Base-by-base conservation (phyloP, 2,113 vertebrate genomes). In the Dicerorhinus sumatrensis region DNA sequence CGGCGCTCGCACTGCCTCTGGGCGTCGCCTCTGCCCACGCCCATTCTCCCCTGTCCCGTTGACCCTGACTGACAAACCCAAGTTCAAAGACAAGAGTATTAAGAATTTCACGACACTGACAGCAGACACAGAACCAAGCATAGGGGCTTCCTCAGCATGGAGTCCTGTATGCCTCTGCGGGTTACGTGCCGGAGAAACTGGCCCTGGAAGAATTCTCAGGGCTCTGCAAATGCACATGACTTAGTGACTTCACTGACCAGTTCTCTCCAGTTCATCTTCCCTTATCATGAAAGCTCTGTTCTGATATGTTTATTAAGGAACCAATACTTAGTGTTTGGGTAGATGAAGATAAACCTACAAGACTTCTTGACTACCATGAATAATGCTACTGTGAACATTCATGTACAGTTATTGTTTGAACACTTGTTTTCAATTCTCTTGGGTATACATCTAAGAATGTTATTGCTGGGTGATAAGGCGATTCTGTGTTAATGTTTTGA, bases 401-500 rank as follows among this genome's bases (percentile, higher is more conserved):
- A 27, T 65, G n/a, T 85, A 54, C 8, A 85, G 12, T 65, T 84
- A 65, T 84, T 82, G 25, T 84, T 60, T 83, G 56, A 73, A 93
- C 20, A 77, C 9, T 67, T 67, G 18, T 56, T 86, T 56, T 93
- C 51, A 86, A 20, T 77, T 77, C 33, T 51, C 2, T 86, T 51
- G 17, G 5, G 20, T 77, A 29, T 63, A 58, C 3, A 58, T 14
- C 4, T 65, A 70, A 31, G 51, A 65, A 65, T 73, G 29, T 10
- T 58, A n/a, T 25, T 51, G 13, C 39, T 80, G 1, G 33, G 6
- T 75, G 48, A 75, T 58, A n/a, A 84, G 36, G 4, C 65, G 84
- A 60, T 92, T 84, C 33, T 62, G 18, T 69, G 31, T 56, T 86
- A 69, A 33, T n/a, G 88, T 80, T 76, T 60, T 76, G 25, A 92